Evolutionary conservation across 2,797 vertebrate genomes (phyloP).

Genomic region (Buphagus erythrorhynchus): DNA sequence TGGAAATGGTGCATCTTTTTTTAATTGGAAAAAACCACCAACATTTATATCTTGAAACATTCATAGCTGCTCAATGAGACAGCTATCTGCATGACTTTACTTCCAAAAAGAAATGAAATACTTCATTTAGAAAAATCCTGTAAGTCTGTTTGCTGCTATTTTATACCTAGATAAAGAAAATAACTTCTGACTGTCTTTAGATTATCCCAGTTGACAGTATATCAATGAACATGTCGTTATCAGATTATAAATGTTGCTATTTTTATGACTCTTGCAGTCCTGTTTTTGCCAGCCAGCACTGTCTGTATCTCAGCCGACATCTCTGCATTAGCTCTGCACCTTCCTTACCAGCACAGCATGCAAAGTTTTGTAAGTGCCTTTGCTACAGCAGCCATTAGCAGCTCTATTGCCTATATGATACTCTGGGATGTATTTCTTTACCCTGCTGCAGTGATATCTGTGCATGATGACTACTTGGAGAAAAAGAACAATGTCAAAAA

Average conservation of each 20-base stretch:
- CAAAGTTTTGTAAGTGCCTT: not conserved
- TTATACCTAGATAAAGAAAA: conserved; percentile 10
- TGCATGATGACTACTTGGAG: conserved; percentile 5
- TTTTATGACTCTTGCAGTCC: not conserved
- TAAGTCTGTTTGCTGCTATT: not conserved
- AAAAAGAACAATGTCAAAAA: conserved; percentile 1
- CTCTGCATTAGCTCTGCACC: not conserved
- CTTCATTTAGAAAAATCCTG: not conserved
- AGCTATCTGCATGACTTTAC: not conserved
- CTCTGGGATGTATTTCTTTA: conserved; percentile 6
- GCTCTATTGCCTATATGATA: not conserved
- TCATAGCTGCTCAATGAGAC: not conserved
- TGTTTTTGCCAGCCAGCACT: not conserved
- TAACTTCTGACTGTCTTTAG: not conserved
- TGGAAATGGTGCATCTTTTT: not conserved
- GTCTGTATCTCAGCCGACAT: not conserved
- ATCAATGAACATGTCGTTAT: not conserved
- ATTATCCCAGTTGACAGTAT: not conserved
- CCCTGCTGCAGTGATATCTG: not conserved
- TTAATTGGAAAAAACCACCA: not conserved
- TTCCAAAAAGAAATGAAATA: not conserved
- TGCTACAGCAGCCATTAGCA: conserved; percentile 4
- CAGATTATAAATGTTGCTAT: not conserved
- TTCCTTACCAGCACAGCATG: not conserved
- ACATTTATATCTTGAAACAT: not conserved